A percentile compares a stretch with the other conserved stretches of the same genome.
These are phyloP conservation scores for Plagodis dolabraria DNA, from an alignment of 2,888 invertebrate species.

Conservation along the genomic window DNA sequence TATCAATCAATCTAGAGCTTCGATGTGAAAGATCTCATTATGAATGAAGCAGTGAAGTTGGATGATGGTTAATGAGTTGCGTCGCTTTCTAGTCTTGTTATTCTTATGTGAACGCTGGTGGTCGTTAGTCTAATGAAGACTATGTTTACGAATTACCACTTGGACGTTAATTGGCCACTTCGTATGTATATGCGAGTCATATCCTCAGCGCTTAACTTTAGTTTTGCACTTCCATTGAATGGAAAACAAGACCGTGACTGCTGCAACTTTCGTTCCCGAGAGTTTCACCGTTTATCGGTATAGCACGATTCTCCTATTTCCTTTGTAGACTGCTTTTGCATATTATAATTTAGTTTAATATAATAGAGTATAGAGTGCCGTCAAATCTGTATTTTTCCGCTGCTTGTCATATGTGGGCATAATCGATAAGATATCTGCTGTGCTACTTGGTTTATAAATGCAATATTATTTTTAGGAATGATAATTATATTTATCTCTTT, in stretches of 20 bases:
- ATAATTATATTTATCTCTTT: too few species aligned
- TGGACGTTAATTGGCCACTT: conserved; percentile 31
- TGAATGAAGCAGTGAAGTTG: conserved; percentile 29
- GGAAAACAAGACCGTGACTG: conserved; percentile 14
- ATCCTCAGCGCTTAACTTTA: conserved; percentile 27
- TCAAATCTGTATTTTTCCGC: conserved; percentile 23
- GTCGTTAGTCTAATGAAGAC: conserved; percentile 47
- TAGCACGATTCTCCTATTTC: conserved; percentile 10
- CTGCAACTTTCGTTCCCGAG: conserved; percentile 13
- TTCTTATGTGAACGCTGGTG: conserved; percentile 40
- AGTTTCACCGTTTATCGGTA: conserved; percentile 21
- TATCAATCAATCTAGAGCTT: conserved; percentile 29
- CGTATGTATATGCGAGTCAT: conserved; percentile 35
- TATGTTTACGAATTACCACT: conserved; percentile 33
- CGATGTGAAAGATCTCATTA: conserved; percentile 25
- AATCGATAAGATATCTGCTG: conserved; percentile 24
- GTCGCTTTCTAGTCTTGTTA: conserved; percentile 50
- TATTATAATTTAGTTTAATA: neutral
- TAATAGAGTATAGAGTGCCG: conserved; percentile 18
- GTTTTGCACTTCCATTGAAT: conserved; percentile 22
- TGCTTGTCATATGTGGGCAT: conserved; percentile 5
- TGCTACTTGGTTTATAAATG: neutral
- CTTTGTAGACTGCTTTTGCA: conserved; percentile 30
- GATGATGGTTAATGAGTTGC: conserved; percentile 34
- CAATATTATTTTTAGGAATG: too few species aligned